Evolutionary conservation across 2,888 invertebrate species (phyloP).

Genomic region (Eristalinus sepulchralis): DNA sequence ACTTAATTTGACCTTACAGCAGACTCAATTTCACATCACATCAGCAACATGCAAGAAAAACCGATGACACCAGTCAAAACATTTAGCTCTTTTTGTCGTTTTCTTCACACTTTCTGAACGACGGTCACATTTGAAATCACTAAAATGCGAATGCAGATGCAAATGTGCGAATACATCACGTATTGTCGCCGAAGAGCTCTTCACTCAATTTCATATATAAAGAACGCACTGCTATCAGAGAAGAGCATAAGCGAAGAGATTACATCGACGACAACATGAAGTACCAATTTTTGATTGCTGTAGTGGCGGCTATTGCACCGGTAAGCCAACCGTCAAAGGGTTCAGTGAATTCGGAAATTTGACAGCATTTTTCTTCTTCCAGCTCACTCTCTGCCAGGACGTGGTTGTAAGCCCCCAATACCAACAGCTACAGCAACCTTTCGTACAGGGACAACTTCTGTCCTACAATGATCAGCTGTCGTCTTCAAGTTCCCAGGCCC

Average conservation of each 20-base stretch:
- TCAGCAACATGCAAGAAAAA: background rate
- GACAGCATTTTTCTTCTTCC: slow-evolving; percentile 16
- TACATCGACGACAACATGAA: slow-evolving; percentile 74
- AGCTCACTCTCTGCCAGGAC: slow-evolving; percentile 52
- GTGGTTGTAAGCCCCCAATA: background rate
- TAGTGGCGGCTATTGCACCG: slow-evolving; percentile 78
- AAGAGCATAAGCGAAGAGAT: slow-evolving; percentile 58
- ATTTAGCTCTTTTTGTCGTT: slow-evolving; percentile 42
- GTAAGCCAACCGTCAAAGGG: slow-evolving; percentile 73
- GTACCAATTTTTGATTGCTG: slow-evolving; percentile 76
- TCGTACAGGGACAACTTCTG: slow-evolving; percentile 14
- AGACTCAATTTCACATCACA: background rate
- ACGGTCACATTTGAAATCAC: slow-evolving; percentile 14
- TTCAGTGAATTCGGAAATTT: background rate
- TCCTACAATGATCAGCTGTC: background rate
- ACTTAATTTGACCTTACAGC: background rate
- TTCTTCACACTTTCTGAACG: background rate
- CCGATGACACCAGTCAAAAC: background rate
- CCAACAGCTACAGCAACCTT: slow-evolving; percentile 13
- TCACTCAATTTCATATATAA: slow-evolving; percentile 60
- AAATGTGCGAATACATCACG: slow-evolving; percentile 53
- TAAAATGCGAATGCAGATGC: slow-evolving; percentile 47
- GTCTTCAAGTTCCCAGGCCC: slow-evolving; percentile 29
- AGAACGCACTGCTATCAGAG: slow-evolving; percentile 49
- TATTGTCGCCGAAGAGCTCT: slow-evolving; percentile 20